Evolutionary conservation across 2,113 vertebrate species (phyloP).

Genomic region (Caloenas nicobarica): DNA sequence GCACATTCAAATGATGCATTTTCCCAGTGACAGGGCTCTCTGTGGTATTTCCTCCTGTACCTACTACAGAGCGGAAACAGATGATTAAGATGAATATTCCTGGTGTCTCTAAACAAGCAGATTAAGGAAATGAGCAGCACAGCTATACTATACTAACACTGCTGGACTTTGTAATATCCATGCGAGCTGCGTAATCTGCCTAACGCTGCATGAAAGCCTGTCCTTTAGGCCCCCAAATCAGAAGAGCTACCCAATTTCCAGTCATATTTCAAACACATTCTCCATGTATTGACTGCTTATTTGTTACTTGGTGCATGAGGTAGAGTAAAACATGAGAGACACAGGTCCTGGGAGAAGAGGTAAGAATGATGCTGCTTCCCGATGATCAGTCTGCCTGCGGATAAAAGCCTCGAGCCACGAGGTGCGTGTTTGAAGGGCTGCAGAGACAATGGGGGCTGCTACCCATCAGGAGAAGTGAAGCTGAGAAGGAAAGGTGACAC

Average conservation of each 20-base stretch:
- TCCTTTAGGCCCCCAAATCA: not conserved
- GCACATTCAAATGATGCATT: constrained; percentile 48
- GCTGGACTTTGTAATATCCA: not conserved
- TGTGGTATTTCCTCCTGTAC: constrained; percentile 61
- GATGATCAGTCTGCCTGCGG: rapidly evolving
- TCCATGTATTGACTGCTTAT: not conserved
- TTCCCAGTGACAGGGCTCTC: constrained; percentile 41
- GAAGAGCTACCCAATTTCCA: not conserved
- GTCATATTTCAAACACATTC: not conserved
- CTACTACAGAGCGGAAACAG: constrained; percentile 13
- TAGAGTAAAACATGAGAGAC: not conserved
- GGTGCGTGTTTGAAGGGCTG: not conserved
- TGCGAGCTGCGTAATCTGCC: not conserved
- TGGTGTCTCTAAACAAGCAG: not conserved
- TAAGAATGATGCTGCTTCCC: not conserved
- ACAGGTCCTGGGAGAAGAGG: not conserved
- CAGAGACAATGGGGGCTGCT: not conserved
- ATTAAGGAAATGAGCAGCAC: constrained; percentile 6
- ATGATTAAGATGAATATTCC: constrained; percentile 32
- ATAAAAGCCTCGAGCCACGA: not conserved
- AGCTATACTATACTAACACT: not conserved
- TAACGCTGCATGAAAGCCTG: not conserved
- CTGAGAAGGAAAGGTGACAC: not conserved
- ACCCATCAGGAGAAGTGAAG: not conserved
- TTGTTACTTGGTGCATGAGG: not conserved